A percentile compares a stretch with the other conserved stretches of the same genome.
These are phyloP conservation scores for Phortica magna DNA, from an alignment of 2,888 invertebrate species.

Conservation along the genomic window DNA sequence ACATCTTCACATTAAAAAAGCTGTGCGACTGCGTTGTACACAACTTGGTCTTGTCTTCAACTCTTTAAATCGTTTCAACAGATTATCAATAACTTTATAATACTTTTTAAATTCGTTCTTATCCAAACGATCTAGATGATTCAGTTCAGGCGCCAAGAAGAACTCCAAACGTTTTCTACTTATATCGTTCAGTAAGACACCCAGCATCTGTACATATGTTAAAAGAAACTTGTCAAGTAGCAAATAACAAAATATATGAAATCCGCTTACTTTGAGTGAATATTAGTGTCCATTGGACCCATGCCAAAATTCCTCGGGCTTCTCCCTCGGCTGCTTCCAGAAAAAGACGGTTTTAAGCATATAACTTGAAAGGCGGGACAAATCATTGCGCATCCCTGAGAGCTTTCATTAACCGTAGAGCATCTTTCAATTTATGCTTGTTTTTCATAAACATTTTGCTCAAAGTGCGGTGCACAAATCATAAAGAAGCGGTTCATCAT, in stretches of 20 bases:
- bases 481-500: constrained; percentile 51
- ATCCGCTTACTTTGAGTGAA: no score
- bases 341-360: constrained; percentile 62
- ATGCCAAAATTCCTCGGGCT: background rate
- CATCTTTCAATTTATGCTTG: constrained; percentile 59
- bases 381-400: constrained; percentile 52
- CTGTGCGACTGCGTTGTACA: background rate
- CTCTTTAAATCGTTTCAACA: background rate
- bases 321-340: background rate
- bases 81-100: background rate
- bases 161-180: background rate
- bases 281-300: no score
- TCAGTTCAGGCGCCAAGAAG: background rate
- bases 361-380: constrained; percentile 57
- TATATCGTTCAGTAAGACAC: background rate
- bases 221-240: no score
- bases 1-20: no score
- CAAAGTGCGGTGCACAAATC: constrained; percentile 58
- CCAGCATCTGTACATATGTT: no score
- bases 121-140: background rate
- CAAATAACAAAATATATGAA: no score
- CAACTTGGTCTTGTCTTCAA: background rate
- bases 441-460: constrained; percentile 50
- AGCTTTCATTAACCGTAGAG: constrained; percentile 64
- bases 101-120: background rate